These are phyloP conservation scores for Centropus bengalensis DNA, from an alignment of 2,113 vertebrate genomes.

Conservation along the genomic window DNA sequence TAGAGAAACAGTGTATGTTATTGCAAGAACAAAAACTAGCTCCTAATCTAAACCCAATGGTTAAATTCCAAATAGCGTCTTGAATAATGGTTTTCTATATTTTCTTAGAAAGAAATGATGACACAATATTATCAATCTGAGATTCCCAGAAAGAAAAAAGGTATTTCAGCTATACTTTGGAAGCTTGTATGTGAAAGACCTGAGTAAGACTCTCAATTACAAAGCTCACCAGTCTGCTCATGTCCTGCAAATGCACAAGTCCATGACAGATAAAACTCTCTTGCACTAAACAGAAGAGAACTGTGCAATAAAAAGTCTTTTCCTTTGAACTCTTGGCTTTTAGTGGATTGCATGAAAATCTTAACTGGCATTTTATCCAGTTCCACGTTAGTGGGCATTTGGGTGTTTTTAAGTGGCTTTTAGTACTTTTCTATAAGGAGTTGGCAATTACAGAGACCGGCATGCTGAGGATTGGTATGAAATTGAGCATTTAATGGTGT, in stretches of 20 bases:
- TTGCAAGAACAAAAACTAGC: neutral
- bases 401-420: neutral
- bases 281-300: neutral
- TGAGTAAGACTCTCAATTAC: too few species aligned
- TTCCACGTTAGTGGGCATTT: neutral
- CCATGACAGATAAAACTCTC: too few species aligned
- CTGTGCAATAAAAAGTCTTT: neutral
- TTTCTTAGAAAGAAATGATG: neutral
- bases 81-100: neutral
- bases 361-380: neutral
- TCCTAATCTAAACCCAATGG: neutral
- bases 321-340: neutral
- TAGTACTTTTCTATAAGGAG: neutral
- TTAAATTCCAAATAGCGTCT: neutral
- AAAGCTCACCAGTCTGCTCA: too few species aligned
- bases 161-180: neutral
- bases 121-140: neutral
- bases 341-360: neutral
- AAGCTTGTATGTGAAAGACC: neutral
- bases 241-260: too few species aligned
- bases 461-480: neutral
- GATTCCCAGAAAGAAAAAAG: neutral
- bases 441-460: neutral
- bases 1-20: neutral
- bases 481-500: neutral